phyloP scores from a whole-genome alignment of 2,113 vertebrate species.

The Platichthys flesus region DNA sequence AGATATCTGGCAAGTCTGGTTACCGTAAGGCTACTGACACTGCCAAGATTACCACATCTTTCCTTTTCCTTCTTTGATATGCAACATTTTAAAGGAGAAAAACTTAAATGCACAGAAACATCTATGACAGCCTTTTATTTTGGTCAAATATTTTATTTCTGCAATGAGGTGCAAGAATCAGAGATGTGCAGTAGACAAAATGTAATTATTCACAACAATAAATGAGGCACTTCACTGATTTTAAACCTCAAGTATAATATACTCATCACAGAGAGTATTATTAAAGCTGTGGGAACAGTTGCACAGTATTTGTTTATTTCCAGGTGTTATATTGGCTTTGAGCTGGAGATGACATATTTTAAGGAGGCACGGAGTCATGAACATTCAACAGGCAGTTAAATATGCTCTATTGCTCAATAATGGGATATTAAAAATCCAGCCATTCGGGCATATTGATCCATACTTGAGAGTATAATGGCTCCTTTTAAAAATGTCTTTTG shows the following conservation, averaged over 20 bases:
- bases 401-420: background rate
- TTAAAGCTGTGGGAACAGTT: background rate
- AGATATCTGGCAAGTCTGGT: background rate
- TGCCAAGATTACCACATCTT: too few relatives aligned
- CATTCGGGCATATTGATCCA: background rate
- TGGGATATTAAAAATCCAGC: background rate
- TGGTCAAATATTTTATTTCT: slow-evolving; percentile 11
- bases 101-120: background rate
- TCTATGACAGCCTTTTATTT: background rate
- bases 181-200: slow-evolving; percentile 10
- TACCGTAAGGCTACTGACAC: too few relatives aligned
- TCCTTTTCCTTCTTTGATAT: too few relatives aligned
- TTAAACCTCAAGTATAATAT: slow-evolving; percentile 6
- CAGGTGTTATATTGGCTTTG: too few relatives aligned
- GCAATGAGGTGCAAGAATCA: background rate
- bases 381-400: too few relatives aligned
- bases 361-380: background rate
- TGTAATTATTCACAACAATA: background rate
- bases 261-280: slow-evolving; percentile 48
- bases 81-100: background rate
- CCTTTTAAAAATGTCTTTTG: background rate
- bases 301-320: background rate
- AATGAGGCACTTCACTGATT: background rate
- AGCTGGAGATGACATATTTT: background rate
- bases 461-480: background rate